These are phyloP conservation scores for Corythoichthys haematopterus DNA, from an alignment of 2,113 vertebrate species.

Conservation along the genomic window DNA sequence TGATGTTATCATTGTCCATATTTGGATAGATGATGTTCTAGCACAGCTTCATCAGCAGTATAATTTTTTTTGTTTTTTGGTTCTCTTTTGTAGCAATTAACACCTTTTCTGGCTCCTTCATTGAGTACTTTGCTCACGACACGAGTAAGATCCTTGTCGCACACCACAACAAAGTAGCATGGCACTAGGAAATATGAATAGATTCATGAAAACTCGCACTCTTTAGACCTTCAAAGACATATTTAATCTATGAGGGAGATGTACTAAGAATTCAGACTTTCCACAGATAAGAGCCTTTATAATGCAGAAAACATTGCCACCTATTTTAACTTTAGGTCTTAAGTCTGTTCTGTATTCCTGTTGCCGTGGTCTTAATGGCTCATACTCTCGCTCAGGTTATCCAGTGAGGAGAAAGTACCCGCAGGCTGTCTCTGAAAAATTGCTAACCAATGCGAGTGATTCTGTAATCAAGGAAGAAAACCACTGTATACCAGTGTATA, in stretches of 20 bases:
- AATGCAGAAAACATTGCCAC: background rate
- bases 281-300: too few relatives aligned
- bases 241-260: background rate
- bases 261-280: too few relatives aligned
- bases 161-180: background rate
- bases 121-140: conserved; percentile 83
- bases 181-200: background rate
- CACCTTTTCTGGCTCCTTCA: conserved; percentile 85
- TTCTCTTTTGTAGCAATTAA: conserved; percentile 73
- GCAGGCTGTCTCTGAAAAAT: conserved; percentile 49
- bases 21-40: background rate
- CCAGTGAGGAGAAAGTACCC: conserved; percentile 77
- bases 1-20: background rate
- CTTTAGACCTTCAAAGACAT: background rate
- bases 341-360: background rate
- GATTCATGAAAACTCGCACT: background rate
- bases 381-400: conserved; percentile 68
- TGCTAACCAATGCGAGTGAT: conserved; percentile 63
- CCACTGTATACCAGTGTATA: background rate
- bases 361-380: background rate
- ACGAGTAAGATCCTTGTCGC: conserved; percentile 80
- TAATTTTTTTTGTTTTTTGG: conserved; percentile 11
- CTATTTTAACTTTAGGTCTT: background rate
- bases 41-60: background rate
- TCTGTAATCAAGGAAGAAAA: background rate